phyloP scores from a whole-genome alignment of 2,888 invertebrate genomes.

The Lepidocyrtinus sp. region DNA sequence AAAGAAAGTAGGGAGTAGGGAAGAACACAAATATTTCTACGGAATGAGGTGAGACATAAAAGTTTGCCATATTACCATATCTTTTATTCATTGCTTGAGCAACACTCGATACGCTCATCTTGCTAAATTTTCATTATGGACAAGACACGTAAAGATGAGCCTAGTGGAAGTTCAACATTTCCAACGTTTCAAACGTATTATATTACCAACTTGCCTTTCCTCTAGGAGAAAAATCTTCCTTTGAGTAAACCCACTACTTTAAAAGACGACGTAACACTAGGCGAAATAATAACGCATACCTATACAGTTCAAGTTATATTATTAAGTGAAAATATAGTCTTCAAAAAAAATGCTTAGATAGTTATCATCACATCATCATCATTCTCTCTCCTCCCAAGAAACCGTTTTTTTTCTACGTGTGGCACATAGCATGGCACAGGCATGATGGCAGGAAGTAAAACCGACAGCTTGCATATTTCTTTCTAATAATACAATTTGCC shows the following conservation, averaged over 20 bases:
- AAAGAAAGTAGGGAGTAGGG: neutral
- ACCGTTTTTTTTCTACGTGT: too few species aligned
- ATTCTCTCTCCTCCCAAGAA: slow-evolving; percentile 14
- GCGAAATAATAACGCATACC: too few species aligned
- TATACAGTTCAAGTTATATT: too few species aligned
- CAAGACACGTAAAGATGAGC: too few species aligned
- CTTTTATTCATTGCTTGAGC: neutral
- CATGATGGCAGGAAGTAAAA: neutral
- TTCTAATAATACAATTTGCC: neutral
- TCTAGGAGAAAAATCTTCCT: neutral
- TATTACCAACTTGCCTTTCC: neutral
- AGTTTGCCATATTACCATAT: neutral
- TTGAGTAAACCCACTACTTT: neutral
- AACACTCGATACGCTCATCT: neutral
- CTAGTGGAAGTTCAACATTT: neutral
- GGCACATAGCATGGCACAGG: neutral
- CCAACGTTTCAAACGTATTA: slow-evolving; percentile 6
- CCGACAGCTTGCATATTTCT: neutral
- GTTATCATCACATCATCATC: slow-evolving; percentile 18
- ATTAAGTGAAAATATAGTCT: slow-evolving; percentile 18
- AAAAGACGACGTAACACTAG: too few species aligned
- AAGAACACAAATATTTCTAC: neutral
- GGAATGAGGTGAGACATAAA: slow-evolving; percentile 2
- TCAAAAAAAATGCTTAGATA: slow-evolving; percentile 11
- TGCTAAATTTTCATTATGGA: neutral